These are phyloP conservation scores for Unio pictorum DNA, from an alignment of 2,888 invertebrate species.

Conservation along the genomic window DNA sequence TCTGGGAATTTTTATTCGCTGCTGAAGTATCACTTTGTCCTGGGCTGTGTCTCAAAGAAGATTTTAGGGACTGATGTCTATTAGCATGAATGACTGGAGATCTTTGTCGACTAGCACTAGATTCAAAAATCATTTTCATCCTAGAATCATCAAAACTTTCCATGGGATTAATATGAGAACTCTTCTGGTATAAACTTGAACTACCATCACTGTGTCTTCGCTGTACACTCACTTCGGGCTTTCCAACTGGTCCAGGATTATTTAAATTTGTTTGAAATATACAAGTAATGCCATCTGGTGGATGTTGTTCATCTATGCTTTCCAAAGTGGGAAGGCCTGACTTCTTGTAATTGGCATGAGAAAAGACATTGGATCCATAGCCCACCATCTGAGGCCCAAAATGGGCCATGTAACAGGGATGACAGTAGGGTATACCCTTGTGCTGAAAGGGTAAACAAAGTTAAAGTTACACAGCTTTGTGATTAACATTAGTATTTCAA, in stretches of 20 bases:
- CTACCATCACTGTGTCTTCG: conserved; percentile 23
- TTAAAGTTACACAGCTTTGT: not conserved
- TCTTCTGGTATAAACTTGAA: too few species aligned
- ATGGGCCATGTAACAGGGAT: conserved; percentile 87
- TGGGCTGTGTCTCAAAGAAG: too few species aligned
- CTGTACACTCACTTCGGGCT: not conserved
- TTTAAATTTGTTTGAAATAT: conserved; percentile 26
- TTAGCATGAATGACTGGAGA: too few species aligned
- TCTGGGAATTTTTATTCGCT: too few species aligned
- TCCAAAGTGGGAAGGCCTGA: conserved; percentile 12
- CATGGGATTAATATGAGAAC: too few species aligned
- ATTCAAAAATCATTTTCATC: too few species aligned
- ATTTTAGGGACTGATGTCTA: too few species aligned
- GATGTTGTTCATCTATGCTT: conserved; percentile 10
- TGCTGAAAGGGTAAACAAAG: conserved; percentile 74
- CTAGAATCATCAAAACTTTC: too few species aligned
- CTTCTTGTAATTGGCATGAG: conserved; percentile 58
- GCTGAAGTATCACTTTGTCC: too few species aligned
- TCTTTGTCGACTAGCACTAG: too few species aligned
- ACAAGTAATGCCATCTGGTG: conserved; percentile 19
- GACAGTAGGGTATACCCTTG: conserved; percentile 88
- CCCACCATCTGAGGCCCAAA: conserved; percentile 88
- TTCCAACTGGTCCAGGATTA: conserved; percentile 20
- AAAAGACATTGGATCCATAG: conserved; percentile 77
- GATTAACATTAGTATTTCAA: too few species aligned